Conservation (phyloP, 2,888 invertebrate genomes). For the Ochropleura plecta region DNA sequence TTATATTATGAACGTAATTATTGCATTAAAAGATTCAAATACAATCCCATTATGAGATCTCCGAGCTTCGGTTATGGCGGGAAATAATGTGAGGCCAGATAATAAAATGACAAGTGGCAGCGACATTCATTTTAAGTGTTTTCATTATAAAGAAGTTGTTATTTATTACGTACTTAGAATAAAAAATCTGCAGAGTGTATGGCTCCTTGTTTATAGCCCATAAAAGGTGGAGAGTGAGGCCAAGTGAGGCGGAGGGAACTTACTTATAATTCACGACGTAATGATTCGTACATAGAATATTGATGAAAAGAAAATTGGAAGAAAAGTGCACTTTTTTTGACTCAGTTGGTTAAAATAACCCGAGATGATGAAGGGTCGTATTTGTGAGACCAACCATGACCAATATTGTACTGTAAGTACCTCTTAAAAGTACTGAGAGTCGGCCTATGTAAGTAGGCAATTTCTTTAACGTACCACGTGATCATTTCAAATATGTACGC, state of each 20-base stretch:
- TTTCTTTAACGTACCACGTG: constrained; percentile 37
- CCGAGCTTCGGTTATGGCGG: constrained; percentile 26
- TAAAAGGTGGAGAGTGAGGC: constrained; percentile 71
- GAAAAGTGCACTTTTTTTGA: constrained; percentile 30
- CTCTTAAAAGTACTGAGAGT: constrained; percentile 4
- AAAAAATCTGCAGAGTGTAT: constrained; percentile 75
- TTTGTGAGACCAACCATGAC: neutral
- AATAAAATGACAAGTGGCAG: constrained; percentile 64
- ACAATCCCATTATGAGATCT: constrained; percentile 31
- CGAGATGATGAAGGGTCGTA: constrained; percentile 7
- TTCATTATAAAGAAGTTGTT: constrained; percentile 74
- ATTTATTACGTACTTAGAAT: constrained; percentile 74
- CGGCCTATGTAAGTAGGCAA: constrained; percentile 18
- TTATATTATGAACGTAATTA: constrained; percentile 33
- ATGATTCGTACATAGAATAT: constrained; percentile 72
- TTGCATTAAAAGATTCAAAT: constrained; percentile 41
- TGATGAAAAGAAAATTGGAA: constrained; percentile 56
- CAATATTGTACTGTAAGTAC: neutral
- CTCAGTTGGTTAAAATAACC: neutral
- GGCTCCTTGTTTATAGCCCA: constrained; percentile 75
- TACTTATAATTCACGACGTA: constrained; percentile 71
- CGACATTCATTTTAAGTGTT: constrained; percentile 66
- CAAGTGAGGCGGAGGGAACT: constrained; percentile 69
- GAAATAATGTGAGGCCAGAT: constrained; percentile 56
- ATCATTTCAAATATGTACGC: constrained; percentile 54